Evolutionary conservation across 2,888 invertebrate species (phyloP).

Genomic region (Mimachlamys varia): DNA sequence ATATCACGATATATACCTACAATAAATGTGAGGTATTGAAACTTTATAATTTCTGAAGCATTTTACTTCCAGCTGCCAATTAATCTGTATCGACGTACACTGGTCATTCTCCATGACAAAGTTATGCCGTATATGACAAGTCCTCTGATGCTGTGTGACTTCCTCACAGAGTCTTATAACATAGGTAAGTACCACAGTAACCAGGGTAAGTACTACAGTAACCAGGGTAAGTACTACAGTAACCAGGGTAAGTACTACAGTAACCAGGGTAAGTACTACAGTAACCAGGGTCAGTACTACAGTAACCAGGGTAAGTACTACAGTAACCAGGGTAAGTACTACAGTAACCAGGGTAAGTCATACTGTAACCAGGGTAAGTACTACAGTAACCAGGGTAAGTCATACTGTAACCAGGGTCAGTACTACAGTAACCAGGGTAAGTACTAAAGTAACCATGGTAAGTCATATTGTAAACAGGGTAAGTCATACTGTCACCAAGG

Average conservation of each 20-base stretch:
- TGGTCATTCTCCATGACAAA: slow-evolving; percentile 91
- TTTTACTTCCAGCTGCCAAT: slow-evolving; percentile 82
- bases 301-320: too few relatives aligned
- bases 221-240: neutral
- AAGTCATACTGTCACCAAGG: too few relatives aligned
- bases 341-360: too few relatives aligned
- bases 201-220: slow-evolving; percentile 75
- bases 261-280: neutral
- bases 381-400: too few relatives aligned
- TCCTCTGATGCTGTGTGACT: slow-evolving; percentile 94
- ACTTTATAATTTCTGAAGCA: neutral
- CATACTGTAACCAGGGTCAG: too few relatives aligned
- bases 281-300: too few relatives aligned
- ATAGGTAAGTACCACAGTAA: slow-evolving; percentile 84
- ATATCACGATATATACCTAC: neutral
- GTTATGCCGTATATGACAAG: slow-evolving; percentile 91
- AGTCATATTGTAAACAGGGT: too few relatives aligned
- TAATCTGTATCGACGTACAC: slow-evolving; percentile 88
- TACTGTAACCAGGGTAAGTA: too few relatives aligned
- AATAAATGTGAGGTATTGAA: neutral
- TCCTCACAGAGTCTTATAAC: slow-evolving; percentile 94
- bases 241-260: neutral
- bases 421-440: too few relatives aligned
- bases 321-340: too few relatives aligned
- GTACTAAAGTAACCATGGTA: too few relatives aligned